phyloP scores from a whole-genome alignment of 1,140 invertebrate genomes.

The Aphis craccivora region DNA sequence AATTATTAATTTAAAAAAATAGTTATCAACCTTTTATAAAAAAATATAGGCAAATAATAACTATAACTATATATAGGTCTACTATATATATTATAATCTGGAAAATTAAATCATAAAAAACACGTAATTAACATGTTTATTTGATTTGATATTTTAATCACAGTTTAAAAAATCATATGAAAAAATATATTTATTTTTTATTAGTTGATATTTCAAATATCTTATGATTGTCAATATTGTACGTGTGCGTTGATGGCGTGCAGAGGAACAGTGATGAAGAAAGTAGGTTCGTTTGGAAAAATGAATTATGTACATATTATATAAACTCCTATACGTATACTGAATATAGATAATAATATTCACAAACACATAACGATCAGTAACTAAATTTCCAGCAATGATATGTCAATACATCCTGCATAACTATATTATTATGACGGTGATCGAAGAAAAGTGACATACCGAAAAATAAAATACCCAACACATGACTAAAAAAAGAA shows the following conservation, averaged over 20 bases:
- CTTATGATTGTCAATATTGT: neutral
- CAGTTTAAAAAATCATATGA: neutral
- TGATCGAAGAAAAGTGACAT: neutral
- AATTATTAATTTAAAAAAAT: neutral
- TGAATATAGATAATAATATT: conserved; percentile 20
- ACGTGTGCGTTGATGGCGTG: neutral
- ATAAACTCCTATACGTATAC: neutral
- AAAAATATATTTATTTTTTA: neutral
- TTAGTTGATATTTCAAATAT: neutral
- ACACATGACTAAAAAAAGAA: neutral
- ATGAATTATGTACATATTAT: neutral
- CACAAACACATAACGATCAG: conserved; percentile 3
- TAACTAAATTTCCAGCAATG: neutral
- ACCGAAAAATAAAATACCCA: neutral
- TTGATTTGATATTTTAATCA: neutral
- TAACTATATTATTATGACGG: neutral
- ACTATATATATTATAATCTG: neutral
- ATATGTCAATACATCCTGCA: neutral
- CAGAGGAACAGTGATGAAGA: neutral
- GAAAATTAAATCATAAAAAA: neutral
- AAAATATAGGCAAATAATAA: neutral
- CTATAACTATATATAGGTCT: neutral
- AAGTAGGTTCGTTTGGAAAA: neutral
- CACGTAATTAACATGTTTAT: neutral
- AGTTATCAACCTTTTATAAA: neutral